Evolutionary conservation across 2,888 invertebrate species (phyloP).

Genomic region (Cylloceria caligata): DNA sequence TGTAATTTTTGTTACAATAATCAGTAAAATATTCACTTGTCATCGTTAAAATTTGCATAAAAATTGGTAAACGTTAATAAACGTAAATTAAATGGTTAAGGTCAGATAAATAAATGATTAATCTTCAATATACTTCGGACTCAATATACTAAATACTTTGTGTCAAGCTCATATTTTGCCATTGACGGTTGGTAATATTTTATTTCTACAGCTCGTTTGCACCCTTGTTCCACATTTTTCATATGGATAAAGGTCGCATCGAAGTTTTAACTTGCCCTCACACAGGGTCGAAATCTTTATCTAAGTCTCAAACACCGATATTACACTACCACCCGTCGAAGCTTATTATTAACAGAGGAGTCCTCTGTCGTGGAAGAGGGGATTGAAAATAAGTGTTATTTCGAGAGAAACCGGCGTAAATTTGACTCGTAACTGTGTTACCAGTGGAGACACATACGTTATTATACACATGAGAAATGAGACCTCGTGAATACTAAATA

Average conservation of each 20-base stretch:
- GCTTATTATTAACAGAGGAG: too few species aligned
- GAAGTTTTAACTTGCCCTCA: neutral
- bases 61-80: too few species aligned
- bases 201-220: neutral
- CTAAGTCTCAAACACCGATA: neutral
- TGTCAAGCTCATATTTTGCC: slow-evolving; percentile 21
- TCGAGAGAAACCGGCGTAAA: neutral
- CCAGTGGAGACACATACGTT: neutral
- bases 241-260: neutral
- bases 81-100: too few species aligned
- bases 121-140: neutral
- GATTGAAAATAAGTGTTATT: neutral
- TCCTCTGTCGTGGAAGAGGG: too few species aligned
- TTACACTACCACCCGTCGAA: neutral
- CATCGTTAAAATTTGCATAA: neutral
- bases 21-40: neutral
- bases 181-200: slow-evolving; percentile 17
- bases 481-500: slow-evolving; percentile 65
- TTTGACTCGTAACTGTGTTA: neutral
- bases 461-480: slow-evolving; percentile 56
- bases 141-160: neutral
- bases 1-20: neutral
- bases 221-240: slow-evolving; percentile 22
- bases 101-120: neutral
- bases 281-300: neutral